Conservation (phyloP, 2,113 vertebrate genomes). For the Megaceryle maxima region DNA sequence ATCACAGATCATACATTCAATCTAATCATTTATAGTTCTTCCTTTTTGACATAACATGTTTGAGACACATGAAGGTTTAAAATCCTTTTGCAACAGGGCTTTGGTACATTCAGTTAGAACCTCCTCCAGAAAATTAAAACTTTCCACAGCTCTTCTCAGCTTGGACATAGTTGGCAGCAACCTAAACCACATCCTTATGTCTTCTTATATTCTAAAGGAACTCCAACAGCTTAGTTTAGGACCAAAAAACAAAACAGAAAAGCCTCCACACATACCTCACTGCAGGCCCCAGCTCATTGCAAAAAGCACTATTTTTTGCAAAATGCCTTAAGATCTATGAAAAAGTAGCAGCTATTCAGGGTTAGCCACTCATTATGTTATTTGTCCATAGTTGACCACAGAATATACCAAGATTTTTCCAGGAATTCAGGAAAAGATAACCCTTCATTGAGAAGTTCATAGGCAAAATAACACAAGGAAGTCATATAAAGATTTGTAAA, state of each 20-base stretch:
- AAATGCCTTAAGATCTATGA: not conserved
- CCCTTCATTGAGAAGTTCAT: not conserved
- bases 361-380: not conserved
- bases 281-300: not conserved
- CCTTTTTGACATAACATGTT: slow-evolving; percentile 6
- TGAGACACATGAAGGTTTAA: not conserved
- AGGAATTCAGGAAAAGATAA: not conserved
- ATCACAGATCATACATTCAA: not conserved
- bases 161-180: slow-evolving; percentile 11
- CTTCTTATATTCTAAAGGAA: not conserved
- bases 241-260: not conserved
- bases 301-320: not conserved
- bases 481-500: not conserved
- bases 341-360: not conserved
- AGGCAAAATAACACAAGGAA: not conserved
- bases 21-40: not conserved
- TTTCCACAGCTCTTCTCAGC: slow-evolving; percentile 28
- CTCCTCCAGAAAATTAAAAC: slow-evolving; percentile 40
- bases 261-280: not conserved
- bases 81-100: slow-evolving; percentile 15
- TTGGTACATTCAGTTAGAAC: slow-evolving; percentile 14
- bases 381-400: not conserved
- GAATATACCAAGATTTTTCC: not conserved
- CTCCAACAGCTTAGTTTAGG: not conserved
- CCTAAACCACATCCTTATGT: not conserved